Base-by-base conservation (phyloP, 2,888 invertebrate genomes). In the Drosophila villosipedis region DNA sequence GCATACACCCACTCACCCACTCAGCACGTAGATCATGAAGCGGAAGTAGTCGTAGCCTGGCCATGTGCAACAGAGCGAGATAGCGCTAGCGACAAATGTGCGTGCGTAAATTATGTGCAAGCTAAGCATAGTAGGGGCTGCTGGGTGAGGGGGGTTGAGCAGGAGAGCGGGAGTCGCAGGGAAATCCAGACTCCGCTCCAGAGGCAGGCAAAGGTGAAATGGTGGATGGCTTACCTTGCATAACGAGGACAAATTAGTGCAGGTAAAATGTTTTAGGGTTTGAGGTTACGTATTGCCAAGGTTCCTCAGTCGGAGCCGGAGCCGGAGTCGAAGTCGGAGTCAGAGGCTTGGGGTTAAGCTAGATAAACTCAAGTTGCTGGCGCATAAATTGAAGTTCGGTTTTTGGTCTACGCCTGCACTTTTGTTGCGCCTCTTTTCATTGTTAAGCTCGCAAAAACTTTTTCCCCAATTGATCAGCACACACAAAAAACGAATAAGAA, bases 51-150 rank as follows among this genome's bases (percentile, higher is more conserved):
- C 41, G 55, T 25, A 19, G 62, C 37, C 19, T n/a, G 25, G 28
- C 61, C 49, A 69, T 53, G 71, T 58, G 58, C 30, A 5, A 50
- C 28, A 47, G 72, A 76, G 82, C 41, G 79, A 73, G 74, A 80
- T 62, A 81, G 78, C 83, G 72, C 83, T 59, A 60, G 86, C 81
- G 84, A 83, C 84, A 81, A 80, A 86, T 86, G 83, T 83, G 84
- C 84, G 83, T 83, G 79, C 82, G 82, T 83, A 83, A 83, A 81
- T 83, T 86, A 86, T 86, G 76, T 76, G 72, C 71, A 73, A 83
- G 75, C 59, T 52, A 63, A 65, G 71, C 73, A 30, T 16, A 16
- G 16, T 30, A 33, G 31, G 47, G n/a, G 25, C 25, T 47, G 16
- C 3, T 16, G 1, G 4, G n/a, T 6, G 25, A 4, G 10, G 4